Evolutionary conservation across 2,888 invertebrate genomes (phyloP), one percentile per base, ranked within the genome.

Genomic region (Chalcosyrphus nemorum): DNA sequence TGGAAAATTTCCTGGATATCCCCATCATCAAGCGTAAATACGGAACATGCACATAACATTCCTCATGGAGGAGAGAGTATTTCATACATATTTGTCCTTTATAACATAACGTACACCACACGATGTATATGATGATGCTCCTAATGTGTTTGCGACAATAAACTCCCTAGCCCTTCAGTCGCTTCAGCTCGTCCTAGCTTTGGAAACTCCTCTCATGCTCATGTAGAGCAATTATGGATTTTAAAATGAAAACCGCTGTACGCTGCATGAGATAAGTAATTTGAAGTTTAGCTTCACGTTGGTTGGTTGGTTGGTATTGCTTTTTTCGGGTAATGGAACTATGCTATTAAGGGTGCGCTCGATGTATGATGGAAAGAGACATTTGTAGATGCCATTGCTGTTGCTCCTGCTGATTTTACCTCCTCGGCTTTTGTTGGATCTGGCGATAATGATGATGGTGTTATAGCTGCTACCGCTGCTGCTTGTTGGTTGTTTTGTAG

Each of bases 241-340:
- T 70, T 75, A 45, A 75, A 81, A 68, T 63, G 54, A 75, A 68
- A 66, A 54, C 54, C 59, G 65, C n/a, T 54, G 41, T 43, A 43
- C 74, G 15, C 75, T 41, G 63, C 75, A 70, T 75, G 75, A 56
- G 81, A 63, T 75, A 76, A 81, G 75, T 76, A 81, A 75, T 81
- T 75, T 75, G 21, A 61, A 75, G 70, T 35, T 81, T 57, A 59
- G 50, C 71, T 38, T n/a, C 21, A 27, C 35, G 4, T 50, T 19
- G n/a, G n/a, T n/a, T n/a, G n/a, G n/a, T n/a, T n/a, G n/a, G n/a
- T n/a, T n/a, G 7, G 7, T 45, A 4, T 5, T 61, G 56, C 15
- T 63, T 15, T 75, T 50, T 66, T 66, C 1, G 19, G 65, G 50
- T 45, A 71, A 78, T 78, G 71, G 65, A 59, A 57, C 65, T 41